Conservation (phyloP, 1,140 invertebrate species). For the Aphelenchoides besseyi region DNA sequence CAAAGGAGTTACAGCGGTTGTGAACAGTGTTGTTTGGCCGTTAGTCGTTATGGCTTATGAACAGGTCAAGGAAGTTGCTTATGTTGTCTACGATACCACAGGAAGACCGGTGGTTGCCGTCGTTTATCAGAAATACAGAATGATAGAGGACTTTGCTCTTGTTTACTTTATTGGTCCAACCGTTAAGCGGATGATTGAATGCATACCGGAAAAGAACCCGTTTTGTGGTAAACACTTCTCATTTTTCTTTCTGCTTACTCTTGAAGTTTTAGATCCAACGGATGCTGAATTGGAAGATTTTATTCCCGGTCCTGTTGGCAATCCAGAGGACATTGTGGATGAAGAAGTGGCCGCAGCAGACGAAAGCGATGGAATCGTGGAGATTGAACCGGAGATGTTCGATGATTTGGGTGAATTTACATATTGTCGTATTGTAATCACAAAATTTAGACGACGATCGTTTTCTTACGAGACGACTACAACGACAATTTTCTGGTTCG, state of each 20-base stretch:
- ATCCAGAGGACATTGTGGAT: slow-evolving; percentile 1
- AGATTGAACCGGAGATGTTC: background rate
- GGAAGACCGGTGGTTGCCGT: slow-evolving; percentile 4
- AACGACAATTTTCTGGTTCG: slow-evolving; percentile 11
- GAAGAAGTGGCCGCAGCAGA: background rate
- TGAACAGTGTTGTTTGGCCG: slow-evolving; percentile 6
- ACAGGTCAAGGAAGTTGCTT: background rate
- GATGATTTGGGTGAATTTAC: slow-evolving; percentile 5
- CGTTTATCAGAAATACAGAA: slow-evolving; percentile 8
- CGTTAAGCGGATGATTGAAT: background rate
- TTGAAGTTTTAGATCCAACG: slow-evolving; percentile 15
- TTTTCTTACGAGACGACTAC: slow-evolving; percentile 5
- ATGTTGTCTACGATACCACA: background rate
- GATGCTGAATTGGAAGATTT: slow-evolving; percentile 16
- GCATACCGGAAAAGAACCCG: slow-evolving; percentile 21
- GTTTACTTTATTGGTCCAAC: slow-evolving; percentile 15
- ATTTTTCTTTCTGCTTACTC: background rate
- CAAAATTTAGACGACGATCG: slow-evolving; percentile 18
- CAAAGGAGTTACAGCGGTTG: background rate
- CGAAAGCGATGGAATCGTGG: background rate
- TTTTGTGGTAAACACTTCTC: slow-evolving; percentile 5
- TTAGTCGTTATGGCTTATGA: slow-evolving; percentile 15
- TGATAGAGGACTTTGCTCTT: slow-evolving; percentile 9
- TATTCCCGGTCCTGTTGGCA: slow-evolving; percentile 7
- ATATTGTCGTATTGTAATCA: background rate